phyloP scores from a whole-genome alignment of 37 sponge, comb jelly and placozoan genomes.

The Geodia barretti region DNA sequence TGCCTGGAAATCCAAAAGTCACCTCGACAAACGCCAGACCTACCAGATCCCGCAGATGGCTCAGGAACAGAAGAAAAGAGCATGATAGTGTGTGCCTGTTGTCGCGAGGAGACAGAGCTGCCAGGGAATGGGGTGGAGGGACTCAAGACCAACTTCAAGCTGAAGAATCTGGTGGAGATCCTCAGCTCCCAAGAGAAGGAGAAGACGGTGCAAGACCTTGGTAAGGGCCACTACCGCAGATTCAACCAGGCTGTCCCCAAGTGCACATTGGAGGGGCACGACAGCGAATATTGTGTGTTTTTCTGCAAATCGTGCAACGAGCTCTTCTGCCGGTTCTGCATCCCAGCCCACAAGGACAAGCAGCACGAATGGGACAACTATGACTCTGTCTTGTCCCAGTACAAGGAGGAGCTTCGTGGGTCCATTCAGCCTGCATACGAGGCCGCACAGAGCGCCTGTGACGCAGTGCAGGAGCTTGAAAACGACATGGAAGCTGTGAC shows the following conservation, averaged over 20 bases:
- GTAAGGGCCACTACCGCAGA: background rate
- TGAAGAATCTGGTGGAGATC: background rate
- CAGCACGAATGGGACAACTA: background rate
- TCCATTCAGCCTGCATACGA: background rate
- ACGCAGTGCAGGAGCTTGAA: background rate
- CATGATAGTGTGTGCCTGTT: background rate
- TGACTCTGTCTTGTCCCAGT: background rate
- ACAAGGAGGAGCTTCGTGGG: background rate
- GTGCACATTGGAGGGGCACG: background rate
- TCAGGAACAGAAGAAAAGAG: background rate
- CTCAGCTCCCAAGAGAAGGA: background rate
- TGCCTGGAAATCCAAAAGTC: background rate
- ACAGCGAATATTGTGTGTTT: background rate
- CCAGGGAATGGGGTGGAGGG: slow-evolving; percentile 11
- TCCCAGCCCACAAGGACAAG: background rate
- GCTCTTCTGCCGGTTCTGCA: background rate
- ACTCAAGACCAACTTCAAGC: background rate
- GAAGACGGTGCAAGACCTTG: background rate
- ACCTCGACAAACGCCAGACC: background rate
- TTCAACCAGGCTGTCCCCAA: background rate
- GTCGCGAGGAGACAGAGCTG: background rate
- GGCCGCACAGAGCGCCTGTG: background rate
- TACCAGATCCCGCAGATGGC: background rate
- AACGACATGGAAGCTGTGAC: background rate
- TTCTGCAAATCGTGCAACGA: background rate